Base-by-base conservation (phyloP, 2,113 vertebrate species). In the Lasiurus borealis region DNA sequence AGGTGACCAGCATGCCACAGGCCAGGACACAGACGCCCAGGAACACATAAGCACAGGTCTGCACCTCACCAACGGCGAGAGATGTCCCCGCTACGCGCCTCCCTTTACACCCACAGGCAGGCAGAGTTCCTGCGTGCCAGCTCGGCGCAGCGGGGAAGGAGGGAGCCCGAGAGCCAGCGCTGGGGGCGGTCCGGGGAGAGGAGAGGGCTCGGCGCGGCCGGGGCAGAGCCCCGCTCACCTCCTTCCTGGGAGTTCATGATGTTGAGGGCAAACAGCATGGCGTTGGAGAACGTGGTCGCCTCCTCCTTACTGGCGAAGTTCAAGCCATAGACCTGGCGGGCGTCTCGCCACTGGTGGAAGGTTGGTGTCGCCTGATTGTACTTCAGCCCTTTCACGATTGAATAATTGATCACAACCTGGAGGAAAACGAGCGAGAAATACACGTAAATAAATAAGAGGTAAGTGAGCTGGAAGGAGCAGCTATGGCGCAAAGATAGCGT, bases 281-380 rank as follows among this genome's bases (percentile, higher is more conserved):
- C 99, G 13, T 99, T 99, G 98, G 99, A 99, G 98, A 99, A 99
- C 0, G 99, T 99, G 97, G 99, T 99, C 5, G 99, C 99, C 97
- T 99, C 99, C 98, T 99, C 99, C 98, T 99, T 99, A 98, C 99
- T 99, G 96, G 99, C 99, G 80, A 99, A 99, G 98, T 99, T 99
- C 96, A 99, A 98, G 96, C 99, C 99, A 2, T 99, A 99, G 90
- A 99, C 99, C 98, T 99, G 99, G 54, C 99, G 99, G 92, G 99
- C 99, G 6, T 99, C 99, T 36, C 99, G 99, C 99, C 99, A 99
- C 98, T 99, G 99, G 97, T 99, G 99, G 98, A 99, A 99, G 96
- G 99, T 99, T 2, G 99, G 99, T 0, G 99, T 99, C 88, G 99
- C 99, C 98, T 99, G 99, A 97, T 99, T 99, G 98, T 99, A 99